A percentile compares a stretch with the other conserved stretches of the same genome.
Evolutionary conservation across 2,113 vertebrate genomes (phyloP).

Genomic region (Pangasianodon gigas): DNA sequence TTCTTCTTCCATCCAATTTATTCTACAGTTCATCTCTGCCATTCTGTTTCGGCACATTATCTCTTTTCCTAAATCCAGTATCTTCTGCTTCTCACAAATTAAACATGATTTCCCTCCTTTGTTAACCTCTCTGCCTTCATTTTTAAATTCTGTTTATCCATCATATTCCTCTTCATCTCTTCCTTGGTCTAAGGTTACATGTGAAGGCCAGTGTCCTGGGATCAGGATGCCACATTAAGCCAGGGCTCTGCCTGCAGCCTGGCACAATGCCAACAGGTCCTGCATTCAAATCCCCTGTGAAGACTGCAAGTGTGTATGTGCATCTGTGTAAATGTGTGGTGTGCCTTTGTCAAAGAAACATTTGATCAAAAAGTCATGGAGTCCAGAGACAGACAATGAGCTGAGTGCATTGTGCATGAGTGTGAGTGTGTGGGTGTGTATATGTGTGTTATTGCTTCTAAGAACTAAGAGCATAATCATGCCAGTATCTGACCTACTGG

Average conservation of each 20-base stretch:
- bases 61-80: neutral
- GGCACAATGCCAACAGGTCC: conserved; percentile 42
- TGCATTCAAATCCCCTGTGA: conserved; percentile 22
- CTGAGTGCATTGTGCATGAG: neutral
- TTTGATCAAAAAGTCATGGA: conserved; percentile 31
- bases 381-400: conserved; percentile 32
- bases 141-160: neutral
- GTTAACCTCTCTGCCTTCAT: neutral
- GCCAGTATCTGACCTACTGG: conserved; percentile 38
- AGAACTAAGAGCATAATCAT: conserved; percentile 44
- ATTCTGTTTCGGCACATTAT: neutral
- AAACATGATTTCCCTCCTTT: neutral
- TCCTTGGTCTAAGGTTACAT: conserved; percentile 27
- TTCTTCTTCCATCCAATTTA: conserved; percentile 20
- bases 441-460: conserved; percentile 43
- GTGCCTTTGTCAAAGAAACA: conserved; percentile 17
- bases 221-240: conserved; percentile 22
- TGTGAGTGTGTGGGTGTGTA: conserved; percentile 17
- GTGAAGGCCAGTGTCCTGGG: conserved; percentile 35
- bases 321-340: neutral
- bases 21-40: neutral
- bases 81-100: conserved; percentile 7
- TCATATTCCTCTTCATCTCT: neutral
- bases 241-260: neutral
- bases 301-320: conserved; percentile 9